Percentiles rank a stretch among this genome's conserved stretches.
Conservation (phyloP, 2,113 vertebrate genomes). For the Sebastes schlegelii region DNA sequence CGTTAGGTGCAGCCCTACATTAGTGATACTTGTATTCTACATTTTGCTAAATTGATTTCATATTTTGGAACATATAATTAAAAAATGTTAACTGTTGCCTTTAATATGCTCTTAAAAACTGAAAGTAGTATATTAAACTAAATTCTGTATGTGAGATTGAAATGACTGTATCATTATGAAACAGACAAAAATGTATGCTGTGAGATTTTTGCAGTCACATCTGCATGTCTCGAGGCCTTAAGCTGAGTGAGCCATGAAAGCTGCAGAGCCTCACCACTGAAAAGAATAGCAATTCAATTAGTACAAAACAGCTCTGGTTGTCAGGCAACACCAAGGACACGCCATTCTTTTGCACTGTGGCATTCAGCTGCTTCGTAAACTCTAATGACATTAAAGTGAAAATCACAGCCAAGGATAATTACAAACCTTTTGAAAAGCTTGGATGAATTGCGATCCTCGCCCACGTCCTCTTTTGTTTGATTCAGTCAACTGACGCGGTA, state of each 20-base stretch:
- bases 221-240: background rate
- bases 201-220: slow-evolving; percentile 24
- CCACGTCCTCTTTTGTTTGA: slow-evolving; percentile 55
- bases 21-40: no score
- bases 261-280: slow-evolving; percentile 30
- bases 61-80: background rate
- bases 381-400: slow-evolving; percentile 60
- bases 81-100: background rate
- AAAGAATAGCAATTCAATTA: slow-evolving; percentile 75
- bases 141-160: background rate
- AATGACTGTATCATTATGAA: background rate
- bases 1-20: no score
- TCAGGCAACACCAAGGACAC: slow-evolving; percentile 84
- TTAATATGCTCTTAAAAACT: background rate
- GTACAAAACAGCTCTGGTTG: slow-evolving; percentile 74
- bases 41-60: background rate
- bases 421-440: slow-evolving; percentile 50
- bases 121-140: background rate
- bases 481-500: slow-evolving; percentile 24
- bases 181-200: background rate
- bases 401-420: slow-evolving; percentile 64
- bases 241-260: slow-evolving; percentile 33
- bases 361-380: slow-evolving; percentile 69
- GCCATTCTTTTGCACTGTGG: slow-evolving; percentile 59
- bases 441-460: slow-evolving; percentile 43